Evolutionary conservation across 2,888 invertebrate species (phyloP).

Genomic region (Spialia ferax): DNA sequence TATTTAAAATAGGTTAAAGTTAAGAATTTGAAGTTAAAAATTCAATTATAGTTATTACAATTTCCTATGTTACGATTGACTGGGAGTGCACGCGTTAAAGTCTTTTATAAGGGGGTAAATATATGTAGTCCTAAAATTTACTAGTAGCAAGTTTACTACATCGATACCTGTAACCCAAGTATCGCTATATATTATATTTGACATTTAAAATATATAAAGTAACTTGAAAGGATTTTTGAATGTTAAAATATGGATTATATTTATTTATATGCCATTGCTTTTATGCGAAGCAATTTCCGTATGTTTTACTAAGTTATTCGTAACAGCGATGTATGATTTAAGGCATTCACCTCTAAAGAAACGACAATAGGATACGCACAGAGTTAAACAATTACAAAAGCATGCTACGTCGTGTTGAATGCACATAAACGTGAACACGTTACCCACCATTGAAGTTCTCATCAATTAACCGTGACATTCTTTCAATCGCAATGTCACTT

Average conservation of each 20-base stretch:
- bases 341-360: slow-evolving; percentile 5
- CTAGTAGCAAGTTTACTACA: too few relatives aligned
- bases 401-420: slow-evolving; percentile 29
- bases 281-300: too few relatives aligned
- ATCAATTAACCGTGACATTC: slow-evolving; percentile 35
- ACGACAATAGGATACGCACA: slow-evolving; percentile 11
- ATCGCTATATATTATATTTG: too few relatives aligned
- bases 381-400: slow-evolving; percentile 26
- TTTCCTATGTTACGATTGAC: neutral
- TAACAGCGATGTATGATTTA: neutral
- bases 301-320: neutral
- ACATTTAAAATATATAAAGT: too few relatives aligned
- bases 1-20: too few relatives aligned
- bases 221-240: too few relatives aligned
- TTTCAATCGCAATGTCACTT: slow-evolving; percentile 30
- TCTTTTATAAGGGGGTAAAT: slow-evolving; percentile 4
- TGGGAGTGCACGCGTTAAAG: neutral
- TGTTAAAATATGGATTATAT: too few relatives aligned
- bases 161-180: too few relatives aligned
- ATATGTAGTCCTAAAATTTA: neutral
- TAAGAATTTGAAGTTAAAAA: too few relatives aligned
- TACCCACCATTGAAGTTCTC: slow-evolving; percentile 33
- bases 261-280: too few relatives aligned
- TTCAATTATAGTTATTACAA: too few relatives aligned
- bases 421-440: slow-evolving; percentile 23